These are phyloP conservation scores for Coelinius sp. DNA, from an alignment of 2,888 invertebrate genomes.

Conservation along the genomic window DNA sequence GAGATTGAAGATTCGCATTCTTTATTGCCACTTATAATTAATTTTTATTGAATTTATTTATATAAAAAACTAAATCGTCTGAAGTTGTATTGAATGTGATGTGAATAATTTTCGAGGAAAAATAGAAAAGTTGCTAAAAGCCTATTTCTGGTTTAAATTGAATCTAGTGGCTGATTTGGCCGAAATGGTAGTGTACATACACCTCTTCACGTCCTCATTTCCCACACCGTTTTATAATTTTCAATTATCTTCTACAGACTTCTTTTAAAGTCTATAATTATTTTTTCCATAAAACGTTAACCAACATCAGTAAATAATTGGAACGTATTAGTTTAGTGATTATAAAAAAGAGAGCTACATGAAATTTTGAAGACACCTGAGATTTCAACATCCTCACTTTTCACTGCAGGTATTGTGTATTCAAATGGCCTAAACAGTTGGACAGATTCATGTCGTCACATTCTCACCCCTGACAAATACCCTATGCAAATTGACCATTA, in stretches of 20 bases:
- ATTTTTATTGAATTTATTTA: too few species aligned
- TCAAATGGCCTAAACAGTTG: slow-evolving; percentile 50
- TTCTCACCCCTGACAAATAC: slow-evolving; percentile 60
- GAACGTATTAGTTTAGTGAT: too few species aligned
- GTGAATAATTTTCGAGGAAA: not conserved
- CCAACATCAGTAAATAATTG: slow-evolving; percentile 47
- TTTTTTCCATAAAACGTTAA: slow-evolving; percentile 42
- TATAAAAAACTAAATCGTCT: too few species aligned
- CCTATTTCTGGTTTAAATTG: too few species aligned
- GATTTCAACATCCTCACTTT: not conserved
- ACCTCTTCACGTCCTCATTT: slow-evolving; percentile 49
- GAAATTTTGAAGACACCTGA: slow-evolving; percentile 5
- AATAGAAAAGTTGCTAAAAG: too few species aligned
- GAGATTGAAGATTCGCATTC: slow-evolving; percentile 13
- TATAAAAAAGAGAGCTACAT: not conserved
- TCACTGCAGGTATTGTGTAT: slow-evolving; percentile 37
- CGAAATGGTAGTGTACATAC: too few species aligned
- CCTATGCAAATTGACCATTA: slow-evolving; percentile 62
- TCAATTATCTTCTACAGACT: slow-evolving; percentile 51
- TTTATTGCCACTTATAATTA: not conserved
- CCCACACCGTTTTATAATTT: slow-evolving; percentile 54
- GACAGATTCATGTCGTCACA: slow-evolving; percentile 57
- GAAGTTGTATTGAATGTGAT: too few species aligned
- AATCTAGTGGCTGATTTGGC: too few species aligned
- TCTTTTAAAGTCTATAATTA: slow-evolving; percentile 55